Conservation (phyloP, 2,797 vertebrate species). For the Setipinna tenuifilis region DNA sequence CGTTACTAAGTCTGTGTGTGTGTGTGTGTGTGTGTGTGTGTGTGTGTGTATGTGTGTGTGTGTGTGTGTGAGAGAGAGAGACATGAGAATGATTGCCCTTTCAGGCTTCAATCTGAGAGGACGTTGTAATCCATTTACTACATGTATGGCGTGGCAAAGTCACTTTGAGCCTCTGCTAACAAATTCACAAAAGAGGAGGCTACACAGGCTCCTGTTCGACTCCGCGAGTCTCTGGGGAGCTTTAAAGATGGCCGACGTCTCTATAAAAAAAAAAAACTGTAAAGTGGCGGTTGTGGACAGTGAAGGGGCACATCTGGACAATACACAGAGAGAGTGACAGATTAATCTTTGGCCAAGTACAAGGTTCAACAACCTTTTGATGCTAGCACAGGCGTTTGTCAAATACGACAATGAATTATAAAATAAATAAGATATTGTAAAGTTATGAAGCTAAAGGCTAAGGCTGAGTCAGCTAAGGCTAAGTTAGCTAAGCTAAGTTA, state of each 20-base stretch:
- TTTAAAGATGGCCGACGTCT: conserved; percentile 32
- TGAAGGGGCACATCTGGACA: not conserved
- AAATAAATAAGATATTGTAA: not conserved
- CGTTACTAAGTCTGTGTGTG: not conserved
- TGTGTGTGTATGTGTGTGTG: conserved; percentile 5
- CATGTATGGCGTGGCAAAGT: conserved; percentile 31
- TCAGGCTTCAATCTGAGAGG: conserved; percentile 32
- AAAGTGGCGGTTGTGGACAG: not conserved
- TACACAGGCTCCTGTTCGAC: conserved; percentile 21
- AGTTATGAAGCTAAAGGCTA: no score
- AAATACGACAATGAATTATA: not conserved
- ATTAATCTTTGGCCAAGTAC: not conserved
- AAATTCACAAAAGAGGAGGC: conserved; percentile 31
- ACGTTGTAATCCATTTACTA: conserved; percentile 44
- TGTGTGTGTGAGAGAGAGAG: not conserved
- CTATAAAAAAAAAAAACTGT: not conserved
- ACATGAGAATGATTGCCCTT: conserved; percentile 39
- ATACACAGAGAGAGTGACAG: not conserved
- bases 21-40: conserved; percentile 11
- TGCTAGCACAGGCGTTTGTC: not conserved
- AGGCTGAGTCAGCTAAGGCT: no score
- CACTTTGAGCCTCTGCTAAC: conserved; percentile 39
- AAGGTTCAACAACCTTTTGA: not conserved
- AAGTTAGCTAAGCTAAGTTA: no score
- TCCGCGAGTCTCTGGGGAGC: conserved; percentile 34